Evolutionary conservation across 2,113 vertebrate species (phyloP).

Genomic region (Phodopus roborovskii): DNA sequence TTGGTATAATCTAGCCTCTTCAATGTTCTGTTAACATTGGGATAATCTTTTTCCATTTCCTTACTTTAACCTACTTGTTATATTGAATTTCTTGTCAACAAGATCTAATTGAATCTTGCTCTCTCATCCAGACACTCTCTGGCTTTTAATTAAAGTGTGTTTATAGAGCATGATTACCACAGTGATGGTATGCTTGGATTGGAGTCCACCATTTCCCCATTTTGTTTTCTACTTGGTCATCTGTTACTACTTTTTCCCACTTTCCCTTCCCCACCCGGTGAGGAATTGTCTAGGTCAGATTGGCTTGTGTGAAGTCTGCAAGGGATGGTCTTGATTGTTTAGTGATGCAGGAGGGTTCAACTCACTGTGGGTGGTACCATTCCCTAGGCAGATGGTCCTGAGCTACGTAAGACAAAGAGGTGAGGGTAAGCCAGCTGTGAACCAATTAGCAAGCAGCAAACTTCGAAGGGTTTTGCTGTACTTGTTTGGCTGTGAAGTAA

Average conservation of each 20-base stretch:
- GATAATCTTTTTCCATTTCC: background rate
- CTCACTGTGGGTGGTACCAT: background rate
- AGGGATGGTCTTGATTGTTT: background rate
- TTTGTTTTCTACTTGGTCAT: background rate
- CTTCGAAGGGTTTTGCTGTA: background rate
- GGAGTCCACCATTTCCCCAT: background rate
- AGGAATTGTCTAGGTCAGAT: background rate
- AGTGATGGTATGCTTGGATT: background rate
- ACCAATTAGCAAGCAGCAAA: background rate
- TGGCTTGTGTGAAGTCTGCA: background rate
- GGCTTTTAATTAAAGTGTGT: slow-evolving; percentile 49
- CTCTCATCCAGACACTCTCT: slow-evolving; percentile 24
- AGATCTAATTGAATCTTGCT: slow-evolving; percentile 26
- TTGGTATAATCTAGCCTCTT: background rate
- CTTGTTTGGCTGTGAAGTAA: background rate
- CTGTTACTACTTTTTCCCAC: background rate
- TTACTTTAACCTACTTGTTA: slow-evolving; percentile 37
- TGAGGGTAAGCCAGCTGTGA: background rate
- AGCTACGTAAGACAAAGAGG: background rate
- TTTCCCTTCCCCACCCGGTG: background rate
- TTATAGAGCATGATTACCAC: background rate
- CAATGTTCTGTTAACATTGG: background rate
- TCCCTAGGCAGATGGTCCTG: background rate
- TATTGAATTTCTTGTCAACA: slow-evolving; percentile 30
- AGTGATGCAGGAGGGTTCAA: background rate